phyloP scores from a whole-genome alignment of 2,797 vertebrate genomes.

The Phoxinus dragarum region DNA sequence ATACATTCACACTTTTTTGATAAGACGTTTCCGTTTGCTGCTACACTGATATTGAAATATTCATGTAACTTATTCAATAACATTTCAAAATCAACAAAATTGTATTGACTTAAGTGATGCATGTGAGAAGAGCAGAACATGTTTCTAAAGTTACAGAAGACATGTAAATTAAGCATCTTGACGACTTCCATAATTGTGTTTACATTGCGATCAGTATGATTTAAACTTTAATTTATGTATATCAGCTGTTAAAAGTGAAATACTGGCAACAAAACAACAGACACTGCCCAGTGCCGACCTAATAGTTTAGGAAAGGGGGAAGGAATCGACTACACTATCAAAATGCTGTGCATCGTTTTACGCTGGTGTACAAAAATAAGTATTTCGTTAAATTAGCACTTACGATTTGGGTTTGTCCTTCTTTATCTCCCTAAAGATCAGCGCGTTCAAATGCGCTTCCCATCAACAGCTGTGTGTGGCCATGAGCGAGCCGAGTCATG shows the following conservation, averaged over 20 bases:
- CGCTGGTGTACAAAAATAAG: background rate
- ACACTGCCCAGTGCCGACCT: background rate
- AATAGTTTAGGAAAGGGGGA: background rate
- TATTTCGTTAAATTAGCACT: slow-evolving; percentile 7
- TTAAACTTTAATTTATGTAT: background rate
- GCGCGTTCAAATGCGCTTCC: background rate
- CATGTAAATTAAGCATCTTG: background rate
- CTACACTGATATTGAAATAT: background rate
- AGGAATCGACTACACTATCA: background rate
- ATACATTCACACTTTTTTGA: background rate
- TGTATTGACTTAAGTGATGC: background rate
- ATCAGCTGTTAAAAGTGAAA: slow-evolving; percentile 4
- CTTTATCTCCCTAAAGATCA: background rate
- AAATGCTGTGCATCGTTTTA: background rate
- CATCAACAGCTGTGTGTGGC: slow-evolving; percentile 38
- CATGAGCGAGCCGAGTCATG: slow-evolving; percentile 68
- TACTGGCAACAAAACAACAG: slow-evolving; percentile 25
- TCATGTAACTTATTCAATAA: background rate
- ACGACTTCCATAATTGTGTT: background rate
- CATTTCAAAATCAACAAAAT: background rate
- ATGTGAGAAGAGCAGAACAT: background rate
- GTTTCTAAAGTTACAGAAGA: background rate
- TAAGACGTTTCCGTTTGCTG: background rate
- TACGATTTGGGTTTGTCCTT: slow-evolving; percentile 8
- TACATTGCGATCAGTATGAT: background rate